These are phyloP conservation scores for Apamea crenata DNA, from an alignment of 2,888 invertebrate species.

Conservation along the genomic window DNA sequence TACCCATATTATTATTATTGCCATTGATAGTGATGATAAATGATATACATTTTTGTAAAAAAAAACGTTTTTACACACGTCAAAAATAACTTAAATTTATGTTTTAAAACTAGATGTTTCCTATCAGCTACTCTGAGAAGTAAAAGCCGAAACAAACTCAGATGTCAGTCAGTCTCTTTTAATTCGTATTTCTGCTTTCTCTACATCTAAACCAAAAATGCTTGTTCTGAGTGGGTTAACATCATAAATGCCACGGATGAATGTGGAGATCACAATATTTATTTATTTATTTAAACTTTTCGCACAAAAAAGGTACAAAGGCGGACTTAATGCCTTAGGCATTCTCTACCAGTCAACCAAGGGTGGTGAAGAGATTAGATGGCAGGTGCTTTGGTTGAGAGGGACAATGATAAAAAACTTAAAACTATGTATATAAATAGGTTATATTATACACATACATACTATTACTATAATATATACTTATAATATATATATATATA, in stretches of 20 bases:
- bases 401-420: too few relatives aligned
- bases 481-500: too few relatives aligned
- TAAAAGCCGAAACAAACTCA: not conserved
- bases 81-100: not conserved
- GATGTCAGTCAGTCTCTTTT: not conserved
- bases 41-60: not conserved
- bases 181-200: not conserved
- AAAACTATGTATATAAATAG: too few relatives aligned
- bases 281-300: too few relatives aligned
- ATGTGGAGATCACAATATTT: not conserved
- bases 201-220: not conserved
- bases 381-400: too few relatives aligned
- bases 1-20: not conserved
- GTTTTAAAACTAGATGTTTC: not conserved
- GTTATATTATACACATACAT: too few relatives aligned
- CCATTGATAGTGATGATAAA: not conserved
- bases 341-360: too few relatives aligned
- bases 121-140: not conserved
- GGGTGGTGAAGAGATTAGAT: too few relatives aligned
- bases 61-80: not conserved
- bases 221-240: not conserved
- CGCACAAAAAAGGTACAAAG: too few relatives aligned
- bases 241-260: too few relatives aligned
- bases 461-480: too few relatives aligned
- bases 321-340: too few relatives aligned